A percentile compares a stretch with the other conserved stretches of the same genome.
phyloP scores from a whole-genome alignment of 1,140 invertebrate species.

The Dendroctonus ponderosae region DNA sequence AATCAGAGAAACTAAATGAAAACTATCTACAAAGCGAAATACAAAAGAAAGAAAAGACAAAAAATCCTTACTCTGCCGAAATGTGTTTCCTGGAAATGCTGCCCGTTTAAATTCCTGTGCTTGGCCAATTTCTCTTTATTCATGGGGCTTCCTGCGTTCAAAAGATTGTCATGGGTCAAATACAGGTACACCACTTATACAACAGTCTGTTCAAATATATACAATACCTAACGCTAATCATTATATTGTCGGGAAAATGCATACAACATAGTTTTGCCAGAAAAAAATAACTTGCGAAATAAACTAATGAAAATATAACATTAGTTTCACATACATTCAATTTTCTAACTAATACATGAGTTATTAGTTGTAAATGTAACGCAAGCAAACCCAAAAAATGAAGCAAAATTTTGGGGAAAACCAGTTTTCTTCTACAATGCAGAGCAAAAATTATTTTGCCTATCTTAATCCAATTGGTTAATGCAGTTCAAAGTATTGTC shows the following conservation, averaged over 20 bases:
- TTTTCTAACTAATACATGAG: background rate
- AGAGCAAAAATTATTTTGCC: conserved; percentile 20
- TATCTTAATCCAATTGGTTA: background rate
- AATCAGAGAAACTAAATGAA: too few species aligned
- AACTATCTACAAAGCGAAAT: background rate
- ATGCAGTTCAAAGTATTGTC: too few species aligned
- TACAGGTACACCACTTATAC: too few species aligned
- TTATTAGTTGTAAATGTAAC: background rate
- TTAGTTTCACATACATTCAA: background rate
- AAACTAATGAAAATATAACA: too few species aligned
- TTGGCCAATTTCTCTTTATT: conserved; percentile 75
- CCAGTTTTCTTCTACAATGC: conserved; percentile 10
- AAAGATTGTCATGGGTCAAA: conserved; percentile 2
- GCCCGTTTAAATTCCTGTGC: conserved; percentile 63
- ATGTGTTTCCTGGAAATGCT: conserved; percentile 71
- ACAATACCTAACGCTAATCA: too few species aligned
- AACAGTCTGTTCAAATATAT: too few species aligned
- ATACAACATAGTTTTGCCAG: too few species aligned
- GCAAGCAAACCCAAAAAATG: too few species aligned
- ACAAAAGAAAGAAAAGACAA: conserved; percentile 31
- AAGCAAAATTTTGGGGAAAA: too few species aligned
- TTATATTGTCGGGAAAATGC: too few species aligned
- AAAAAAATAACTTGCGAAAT: background rate
- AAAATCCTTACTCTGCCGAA: conserved; percentile 64
- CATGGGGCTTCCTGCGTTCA: conserved; percentile 67